Percentiles rank a stretch among this genome's conserved stretches.
phyloP scores from a whole-genome alignment of 92 coral and sea anemone species.

The Actinostola sp. region DNA sequence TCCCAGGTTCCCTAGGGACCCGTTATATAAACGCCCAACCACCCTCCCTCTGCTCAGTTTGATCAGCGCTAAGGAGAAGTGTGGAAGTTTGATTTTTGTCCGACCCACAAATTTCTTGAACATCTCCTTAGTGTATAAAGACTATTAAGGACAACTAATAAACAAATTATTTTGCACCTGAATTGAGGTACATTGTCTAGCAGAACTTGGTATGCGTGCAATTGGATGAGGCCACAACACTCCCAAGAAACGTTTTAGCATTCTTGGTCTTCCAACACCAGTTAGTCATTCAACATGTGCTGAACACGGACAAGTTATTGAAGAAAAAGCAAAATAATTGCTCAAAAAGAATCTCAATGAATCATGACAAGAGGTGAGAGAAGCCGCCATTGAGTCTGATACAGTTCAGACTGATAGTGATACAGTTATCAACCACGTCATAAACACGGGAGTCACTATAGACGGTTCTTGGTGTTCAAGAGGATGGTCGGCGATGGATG shows the following conservation, averaged over 20 bases:
- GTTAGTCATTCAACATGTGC: background rate
- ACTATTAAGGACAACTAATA: background rate
- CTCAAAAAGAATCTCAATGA: background rate
- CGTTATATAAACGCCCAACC: too few species aligned
- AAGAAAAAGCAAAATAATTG: conserved; percentile 11
- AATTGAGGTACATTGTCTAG: background rate
- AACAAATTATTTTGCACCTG: background rate
- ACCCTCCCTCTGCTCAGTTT: too few species aligned
- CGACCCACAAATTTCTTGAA: too few species aligned
- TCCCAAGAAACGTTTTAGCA: background rate
- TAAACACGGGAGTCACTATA: background rate
- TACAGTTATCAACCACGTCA: background rate
- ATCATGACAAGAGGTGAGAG: background rate
- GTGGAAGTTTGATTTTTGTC: too few species aligned
- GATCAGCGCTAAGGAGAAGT: too few species aligned
- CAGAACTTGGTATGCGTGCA: background rate
- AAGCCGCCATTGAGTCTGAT: background rate
- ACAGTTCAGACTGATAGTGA: too few species aligned
- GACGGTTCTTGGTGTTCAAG: background rate
- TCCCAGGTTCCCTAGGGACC: too few species aligned
- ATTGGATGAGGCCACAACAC: conserved; percentile 14
- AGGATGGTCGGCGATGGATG: background rate
- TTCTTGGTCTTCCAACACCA: background rate
- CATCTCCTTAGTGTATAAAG: too few species aligned
- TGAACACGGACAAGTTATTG: conserved; percentile 8